Evolutionary conservation across 2,113 vertebrate species (phyloP), one percentile per base, ranked within the genome.

Genomic region (Bos javanicus): DNA sequence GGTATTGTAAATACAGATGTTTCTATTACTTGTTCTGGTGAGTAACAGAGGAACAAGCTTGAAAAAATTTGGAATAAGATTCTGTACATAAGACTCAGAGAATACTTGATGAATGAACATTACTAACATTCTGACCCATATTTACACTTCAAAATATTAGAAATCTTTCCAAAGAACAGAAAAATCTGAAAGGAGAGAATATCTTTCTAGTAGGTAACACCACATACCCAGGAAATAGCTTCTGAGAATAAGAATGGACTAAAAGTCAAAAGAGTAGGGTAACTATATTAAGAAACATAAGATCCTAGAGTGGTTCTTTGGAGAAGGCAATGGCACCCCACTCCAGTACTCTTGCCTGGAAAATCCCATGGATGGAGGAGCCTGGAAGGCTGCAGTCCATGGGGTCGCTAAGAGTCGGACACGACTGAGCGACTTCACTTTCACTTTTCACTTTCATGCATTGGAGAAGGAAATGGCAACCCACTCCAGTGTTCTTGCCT

Each of bases 1-100:
- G 71, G 10, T 76, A 96, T 78, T 92, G 54, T 85, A 96, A 98
- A 95, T 96, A 17, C 46, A 90, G 76, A 96, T 96, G 43, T 90
- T 96, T 98, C 92, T 96, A 81, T 92, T 95, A 94, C 17, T 62
- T 62, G 56, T 16, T 87, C 86, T 89, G 54, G 52, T 94, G 46
- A 56, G 28, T 87, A 92, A 87, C 9, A 86, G 56, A 92, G 28
- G 13, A 16, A 90, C 13, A 48, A 15, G 17, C 89, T 80, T 87
- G 46, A 92, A 95, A 97, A 93, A 50, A 94, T 12, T 43, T 67
- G 82, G 7, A 95, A 74, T 33, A 90, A 6, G 54, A 84, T 46
- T 62, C 82, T 95, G 6, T 28, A 95, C 36, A 90, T 28, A 96
- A 62, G 67, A 56, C 23, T 88, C 76, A 90, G 13, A 30, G 88